Evolutionary conservation across 2,113 vertebrate species (phyloP).

Genomic region (Nasalis larvatus): DNA sequence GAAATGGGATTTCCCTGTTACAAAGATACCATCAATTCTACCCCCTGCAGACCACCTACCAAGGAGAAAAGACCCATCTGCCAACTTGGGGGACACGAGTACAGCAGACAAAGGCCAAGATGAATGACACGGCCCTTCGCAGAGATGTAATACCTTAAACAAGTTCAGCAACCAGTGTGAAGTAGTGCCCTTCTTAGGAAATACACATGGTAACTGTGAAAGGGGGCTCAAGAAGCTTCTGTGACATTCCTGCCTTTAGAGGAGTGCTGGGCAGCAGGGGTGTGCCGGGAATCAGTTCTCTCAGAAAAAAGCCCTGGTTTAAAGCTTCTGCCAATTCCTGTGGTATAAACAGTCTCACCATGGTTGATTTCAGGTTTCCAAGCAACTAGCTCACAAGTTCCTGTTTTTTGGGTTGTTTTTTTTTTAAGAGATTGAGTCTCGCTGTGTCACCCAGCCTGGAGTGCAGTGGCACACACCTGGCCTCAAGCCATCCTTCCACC

Average conservation of each 20-base stretch:
- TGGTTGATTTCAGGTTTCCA: background rate
- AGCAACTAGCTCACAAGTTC: background rate
- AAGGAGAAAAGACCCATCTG: background rate
- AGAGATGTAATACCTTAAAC: background rate
- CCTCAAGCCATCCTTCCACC: too few species aligned
- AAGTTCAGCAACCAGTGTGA: background rate
- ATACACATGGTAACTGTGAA: background rate
- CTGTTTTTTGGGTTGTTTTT: too few species aligned
- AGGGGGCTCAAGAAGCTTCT: background rate
- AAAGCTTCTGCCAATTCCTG: background rate
- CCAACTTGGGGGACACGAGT: background rate
- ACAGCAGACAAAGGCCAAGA: background rate
- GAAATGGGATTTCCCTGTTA: background rate
- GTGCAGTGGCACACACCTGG: too few species aligned
- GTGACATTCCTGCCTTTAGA: background rate
- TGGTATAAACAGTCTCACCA: background rate
- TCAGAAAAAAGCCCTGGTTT: background rate
- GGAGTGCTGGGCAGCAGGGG: background rate
- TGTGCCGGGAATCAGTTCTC: background rate
- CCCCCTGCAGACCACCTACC: background rate
- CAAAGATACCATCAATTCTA: background rate
- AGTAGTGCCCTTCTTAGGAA: background rate
- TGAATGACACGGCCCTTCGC: accelerated
- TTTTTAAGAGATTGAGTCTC: too few species aligned
- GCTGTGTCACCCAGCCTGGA: too few species aligned